Conservation (phyloP, 2,888 invertebrate species). For the Lomographa bimaculata region DNA sequence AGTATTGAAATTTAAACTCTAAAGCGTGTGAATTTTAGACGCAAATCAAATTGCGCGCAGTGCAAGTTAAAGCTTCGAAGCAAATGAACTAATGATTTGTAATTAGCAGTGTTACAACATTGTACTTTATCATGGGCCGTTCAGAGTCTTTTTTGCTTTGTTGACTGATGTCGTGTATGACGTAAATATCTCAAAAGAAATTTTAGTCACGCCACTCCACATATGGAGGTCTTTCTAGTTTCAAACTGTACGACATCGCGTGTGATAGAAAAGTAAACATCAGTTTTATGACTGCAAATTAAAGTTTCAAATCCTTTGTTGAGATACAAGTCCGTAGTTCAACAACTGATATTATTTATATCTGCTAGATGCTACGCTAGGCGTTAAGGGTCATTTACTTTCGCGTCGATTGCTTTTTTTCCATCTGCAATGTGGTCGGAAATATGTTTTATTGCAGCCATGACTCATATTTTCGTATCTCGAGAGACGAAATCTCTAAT, state of each 20-base stretch:
- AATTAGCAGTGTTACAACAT: constrained; percentile 54
- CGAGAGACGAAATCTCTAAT: constrained; percentile 6
- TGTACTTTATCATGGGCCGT: constrained; percentile 50
- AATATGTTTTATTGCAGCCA: constrained; percentile 20
- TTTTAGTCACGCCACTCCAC: constrained; percentile 72
- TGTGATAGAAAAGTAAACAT: constrained; percentile 40
- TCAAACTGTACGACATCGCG: constrained; percentile 38
- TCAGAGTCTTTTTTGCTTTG: constrained; percentile 57
- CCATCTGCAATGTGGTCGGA: constrained; percentile 45
- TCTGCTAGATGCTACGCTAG: constrained; percentile 59
- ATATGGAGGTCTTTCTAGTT: constrained; percentile 49
- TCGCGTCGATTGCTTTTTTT: constrained; percentile 53
- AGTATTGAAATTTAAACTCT: constrained; percentile 60
- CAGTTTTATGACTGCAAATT: constrained; percentile 41
- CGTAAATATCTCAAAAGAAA: constrained; percentile 55
- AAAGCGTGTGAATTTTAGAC: constrained; percentile 42
- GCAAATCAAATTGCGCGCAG: constrained; percentile 49
- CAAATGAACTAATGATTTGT: constrained; percentile 59
- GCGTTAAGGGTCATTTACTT: constrained; percentile 73
- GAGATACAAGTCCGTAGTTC: constrained; percentile 35
- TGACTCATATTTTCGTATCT: constrained; percentile 14
- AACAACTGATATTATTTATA: constrained; percentile 71
- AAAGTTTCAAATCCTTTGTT: constrained; percentile 41
- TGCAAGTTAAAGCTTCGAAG: constrained; percentile 48
- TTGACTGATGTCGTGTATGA: constrained; percentile 46